Conservation (phyloP, 2,797 vertebrate species). For the Odontamblyopus lacepedii region DNA sequence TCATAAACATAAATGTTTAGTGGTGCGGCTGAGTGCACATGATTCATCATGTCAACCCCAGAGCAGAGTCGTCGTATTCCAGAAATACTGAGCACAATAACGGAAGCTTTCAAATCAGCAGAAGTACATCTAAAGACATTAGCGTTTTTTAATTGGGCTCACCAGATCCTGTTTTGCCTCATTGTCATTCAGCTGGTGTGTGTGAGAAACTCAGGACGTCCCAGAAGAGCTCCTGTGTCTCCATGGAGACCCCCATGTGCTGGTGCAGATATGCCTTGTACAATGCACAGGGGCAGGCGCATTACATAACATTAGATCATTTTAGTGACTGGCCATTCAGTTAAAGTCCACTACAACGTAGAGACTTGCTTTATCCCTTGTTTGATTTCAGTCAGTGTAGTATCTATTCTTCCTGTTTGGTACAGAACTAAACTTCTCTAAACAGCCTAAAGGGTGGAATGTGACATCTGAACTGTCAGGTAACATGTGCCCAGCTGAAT, state of each 20-base stretch:
- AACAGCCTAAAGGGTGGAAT: slow-evolving; percentile 26
- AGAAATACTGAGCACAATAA: neutral
- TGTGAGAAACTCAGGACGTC: slow-evolving; percentile 59
- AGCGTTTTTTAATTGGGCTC: slow-evolving; percentile 11
- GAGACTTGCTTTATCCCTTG: slow-evolving; percentile 27
- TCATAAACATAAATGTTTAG: slow-evolving; percentile 17
- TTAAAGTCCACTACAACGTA: slow-evolving; percentile 20
- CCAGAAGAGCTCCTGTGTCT: slow-evolving; percentile 40
- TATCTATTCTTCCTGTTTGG: slow-evolving; percentile 27
- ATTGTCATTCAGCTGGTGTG: slow-evolving; percentile 69
- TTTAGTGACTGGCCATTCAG: slow-evolving; percentile 47
- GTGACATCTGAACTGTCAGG: slow-evolving; percentile 46
- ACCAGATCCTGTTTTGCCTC: slow-evolving; percentile 40
- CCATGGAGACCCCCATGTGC: slow-evolving; percentile 61
- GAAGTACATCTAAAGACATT: slow-evolving; percentile 14
- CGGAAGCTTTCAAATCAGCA: slow-evolving; percentile 5
- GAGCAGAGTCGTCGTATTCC: slow-evolving; percentile 5
- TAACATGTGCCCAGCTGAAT: slow-evolving; percentile 26
- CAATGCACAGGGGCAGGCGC: slow-evolving; percentile 46
- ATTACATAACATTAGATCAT: slow-evolving; percentile 46
- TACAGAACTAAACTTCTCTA: slow-evolving; percentile 12
- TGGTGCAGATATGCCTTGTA: slow-evolving; percentile 49
- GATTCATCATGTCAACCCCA: slow-evolving; percentile 23
- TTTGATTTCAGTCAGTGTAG: slow-evolving; percentile 13
- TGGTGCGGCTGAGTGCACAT: slow-evolving; percentile 21